These are phyloP conservation scores for Synergus japonicus DNA, from an alignment of 2,888 invertebrate genomes.

Conservation along the genomic window DNA sequence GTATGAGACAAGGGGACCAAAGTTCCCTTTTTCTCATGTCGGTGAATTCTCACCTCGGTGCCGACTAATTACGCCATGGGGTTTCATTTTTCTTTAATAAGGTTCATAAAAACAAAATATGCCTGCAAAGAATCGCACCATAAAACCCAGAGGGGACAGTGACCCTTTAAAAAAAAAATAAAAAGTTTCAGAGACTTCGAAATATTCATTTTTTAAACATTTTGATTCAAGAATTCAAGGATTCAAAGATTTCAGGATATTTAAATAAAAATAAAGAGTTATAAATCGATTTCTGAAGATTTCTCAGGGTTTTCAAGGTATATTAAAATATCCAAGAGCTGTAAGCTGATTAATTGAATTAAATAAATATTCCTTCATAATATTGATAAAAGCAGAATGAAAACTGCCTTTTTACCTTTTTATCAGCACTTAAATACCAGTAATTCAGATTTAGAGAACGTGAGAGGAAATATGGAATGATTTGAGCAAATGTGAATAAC, in stretches of 20 bases:
- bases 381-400: not conserved
- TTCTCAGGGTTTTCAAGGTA: too few relatives aligned
- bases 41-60: constrained; percentile 2
- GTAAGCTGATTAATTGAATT: too few relatives aligned
- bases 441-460: not conserved
- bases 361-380: too few relatives aligned
- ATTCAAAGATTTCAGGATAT: too few relatives aligned
- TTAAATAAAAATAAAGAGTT: too few relatives aligned
- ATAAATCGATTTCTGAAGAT: too few relatives aligned
- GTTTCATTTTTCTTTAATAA: constrained; percentile 5
- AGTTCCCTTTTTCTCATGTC: constrained; percentile 2
- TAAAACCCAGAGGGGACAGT: not conserved
- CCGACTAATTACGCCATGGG: not conserved
- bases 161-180: not conserved
- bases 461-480: not conserved
- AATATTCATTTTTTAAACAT: not conserved
- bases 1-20: not conserved
- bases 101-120: not conserved
- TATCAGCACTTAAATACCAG: too few relatives aligned
- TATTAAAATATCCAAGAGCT: too few relatives aligned
- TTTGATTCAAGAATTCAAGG: not conserved
- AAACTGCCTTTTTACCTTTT: not conserved
- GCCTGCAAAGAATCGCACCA: not conserved
- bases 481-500: not conserved
- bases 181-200: not conserved